Conservation (phyloP, 1,140 invertebrate species). For the Ridgeia piscesae region DNA sequence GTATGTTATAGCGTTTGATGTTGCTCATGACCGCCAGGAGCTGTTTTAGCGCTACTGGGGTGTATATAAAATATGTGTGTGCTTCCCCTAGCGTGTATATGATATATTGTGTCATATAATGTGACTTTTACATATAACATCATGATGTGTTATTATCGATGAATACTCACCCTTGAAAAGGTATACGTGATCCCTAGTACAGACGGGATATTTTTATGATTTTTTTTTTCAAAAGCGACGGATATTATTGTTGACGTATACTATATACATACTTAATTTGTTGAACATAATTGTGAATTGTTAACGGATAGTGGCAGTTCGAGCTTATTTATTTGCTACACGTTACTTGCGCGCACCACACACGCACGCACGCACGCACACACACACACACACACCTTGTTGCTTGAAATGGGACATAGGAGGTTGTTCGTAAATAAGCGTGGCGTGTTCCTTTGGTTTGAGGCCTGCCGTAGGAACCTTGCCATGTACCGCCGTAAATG, state of each 20-base stretch:
- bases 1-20: not conserved
- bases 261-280: not conserved
- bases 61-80: not conserved
- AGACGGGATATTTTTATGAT: not conserved
- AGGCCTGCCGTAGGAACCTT: no score
- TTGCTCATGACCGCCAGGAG: not conserved
- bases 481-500: no score
- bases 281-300: not conserved
- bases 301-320: not conserved
- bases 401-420: no score
- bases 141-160: not conserved
- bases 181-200: not conserved
- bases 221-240: not conserved
- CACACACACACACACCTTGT: no score
- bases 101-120: not conserved
- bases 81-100: not conserved
- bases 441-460: no score
- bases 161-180: not conserved
- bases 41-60: not conserved
- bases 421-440: no score
- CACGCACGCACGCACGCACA: no score
- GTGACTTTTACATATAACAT: not conserved
- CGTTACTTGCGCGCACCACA: no score
- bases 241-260: not conserved
- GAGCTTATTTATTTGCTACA: not conserved